Percentiles rank a stretch among this genome's conserved stretches.
Conservation (phyloP, 2,113 vertebrate species). For the Polypterus bichir region DNA sequence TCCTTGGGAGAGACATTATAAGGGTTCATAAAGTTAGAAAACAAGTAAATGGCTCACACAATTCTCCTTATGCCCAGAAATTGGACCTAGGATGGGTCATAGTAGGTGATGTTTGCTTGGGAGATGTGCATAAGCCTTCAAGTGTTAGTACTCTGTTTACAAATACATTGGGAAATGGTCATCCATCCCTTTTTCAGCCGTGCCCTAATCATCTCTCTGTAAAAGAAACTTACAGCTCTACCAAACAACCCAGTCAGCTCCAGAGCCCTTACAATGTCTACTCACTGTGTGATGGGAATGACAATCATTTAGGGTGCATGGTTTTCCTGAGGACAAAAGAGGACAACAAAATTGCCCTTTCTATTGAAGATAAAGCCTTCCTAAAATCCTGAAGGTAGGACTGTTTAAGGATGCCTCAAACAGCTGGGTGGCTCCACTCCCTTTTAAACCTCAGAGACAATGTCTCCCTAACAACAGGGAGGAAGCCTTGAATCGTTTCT, state of each 20-base stretch:
- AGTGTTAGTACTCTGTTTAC: background rate
- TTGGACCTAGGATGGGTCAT: background rate
- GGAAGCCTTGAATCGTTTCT: background rate
- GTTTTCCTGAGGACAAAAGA: conserved; percentile 1
- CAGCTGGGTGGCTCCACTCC: background rate
- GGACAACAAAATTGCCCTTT: background rate
- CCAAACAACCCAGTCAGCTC: background rate
- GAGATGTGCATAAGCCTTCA: background rate
- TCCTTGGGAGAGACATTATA: conserved; percentile 1
- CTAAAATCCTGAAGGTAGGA: background rate
- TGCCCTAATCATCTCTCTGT: background rate
- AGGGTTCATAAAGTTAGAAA: background rate
- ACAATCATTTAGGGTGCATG: background rate
- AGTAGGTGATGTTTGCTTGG: background rate
- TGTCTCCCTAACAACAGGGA: background rate
- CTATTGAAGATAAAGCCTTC: conserved; percentile 1
- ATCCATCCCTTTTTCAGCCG: background rate
- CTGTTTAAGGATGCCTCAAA: background rate
- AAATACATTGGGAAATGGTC: background rate
- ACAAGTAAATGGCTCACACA: background rate
- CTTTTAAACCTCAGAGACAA: background rate
- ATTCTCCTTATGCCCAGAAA: background rate
- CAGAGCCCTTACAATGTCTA: background rate
- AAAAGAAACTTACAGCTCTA: background rate
- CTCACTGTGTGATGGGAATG: background rate